Evolutionary conservation across 2,797 vertebrate species (phyloP), one percentile per base, ranked within the genome.

Genomic region (Botia kubotai): DNA sequence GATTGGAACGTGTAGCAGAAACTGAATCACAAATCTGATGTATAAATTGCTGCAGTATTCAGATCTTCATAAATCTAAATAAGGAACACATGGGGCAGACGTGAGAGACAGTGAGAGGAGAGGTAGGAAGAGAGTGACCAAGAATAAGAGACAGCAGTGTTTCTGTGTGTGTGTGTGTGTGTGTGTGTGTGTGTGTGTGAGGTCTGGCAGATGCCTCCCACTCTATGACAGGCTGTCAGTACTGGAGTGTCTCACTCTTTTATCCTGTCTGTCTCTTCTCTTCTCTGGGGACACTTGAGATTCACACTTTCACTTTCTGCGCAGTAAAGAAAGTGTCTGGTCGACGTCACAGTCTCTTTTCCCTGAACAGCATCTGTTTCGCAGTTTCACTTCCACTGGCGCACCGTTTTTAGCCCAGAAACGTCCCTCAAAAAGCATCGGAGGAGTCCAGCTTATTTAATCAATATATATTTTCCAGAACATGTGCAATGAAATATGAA

Each of bases 171-270:
- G 23, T 81, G 43, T 65, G 71, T 73, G 26, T 75, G 75, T 77
- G 80, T 75, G 68, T 80, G 23, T 81, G 43, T 58, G 60, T 73
- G 26, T 75, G 75, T 77, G 75, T 81, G 82, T 84, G 75, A 60
- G 76, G 81, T 85, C 70, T 75, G 62, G 57, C 84, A 85, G 81
- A 83, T 85, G 81, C 69, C 69, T 77, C 65, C 80, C 74, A 78
- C 69, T 77, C 81, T 78, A 36, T 81, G 78, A 83, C 84, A 78
- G 75, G 67, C 81, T 82, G 84, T 81, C 80, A 79, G 55, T 84
- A 62, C 33, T 72, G 79, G 29, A 66, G 79, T 63, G 69, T 76
- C 79, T 84, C 73, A 73, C 75, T 84, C 62, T 72, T 81, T 65
- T 53, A 80, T 70, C 53, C 82, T 75, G 75, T 81, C 75, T 83